These are phyloP conservation scores for Coremacera marginata DNA, from an alignment of 2,888 invertebrate genomes.

Conservation along the genomic window DNA sequence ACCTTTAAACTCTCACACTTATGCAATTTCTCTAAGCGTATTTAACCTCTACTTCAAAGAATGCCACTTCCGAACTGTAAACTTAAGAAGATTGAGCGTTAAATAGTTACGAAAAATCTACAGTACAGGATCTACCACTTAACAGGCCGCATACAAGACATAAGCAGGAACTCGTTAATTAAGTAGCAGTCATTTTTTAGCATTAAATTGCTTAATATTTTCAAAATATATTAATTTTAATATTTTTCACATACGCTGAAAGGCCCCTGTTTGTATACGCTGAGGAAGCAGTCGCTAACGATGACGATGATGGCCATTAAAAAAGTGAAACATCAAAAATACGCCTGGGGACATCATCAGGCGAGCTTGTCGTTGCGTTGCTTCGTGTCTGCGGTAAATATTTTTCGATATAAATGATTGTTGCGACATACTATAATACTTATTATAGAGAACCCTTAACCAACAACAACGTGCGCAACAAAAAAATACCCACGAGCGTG, in stretches of 20 bases:
- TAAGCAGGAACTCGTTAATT: background rate
- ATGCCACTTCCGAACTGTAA: too few relatives aligned
- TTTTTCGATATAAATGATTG: conserved; percentile 23
- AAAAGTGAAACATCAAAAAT: conserved; percentile 35
- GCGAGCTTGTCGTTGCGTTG: conserved; percentile 9
- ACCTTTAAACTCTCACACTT: too few relatives aligned
- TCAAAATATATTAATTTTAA: conserved; percentile 22
- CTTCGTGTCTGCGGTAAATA: background rate
- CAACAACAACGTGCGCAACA: background rate
- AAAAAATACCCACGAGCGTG: background rate
- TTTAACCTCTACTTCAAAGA: too few relatives aligned
- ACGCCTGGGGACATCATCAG: conserved; percentile 29
- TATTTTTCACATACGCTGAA: conserved; percentile 10
- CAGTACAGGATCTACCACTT: background rate
- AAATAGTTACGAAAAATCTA: background rate
- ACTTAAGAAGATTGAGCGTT: background rate
- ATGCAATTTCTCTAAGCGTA: too few relatives aligned
- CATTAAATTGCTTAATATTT: conserved; percentile 24
- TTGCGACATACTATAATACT: conserved; percentile 23
- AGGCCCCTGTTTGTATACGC: background rate
- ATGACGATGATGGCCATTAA: conserved; percentile 31
- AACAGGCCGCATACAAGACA: background rate
- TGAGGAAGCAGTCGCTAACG: conserved; percentile 14
- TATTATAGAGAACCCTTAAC: background rate
- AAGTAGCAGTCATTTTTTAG: conserved; percentile 4